Base-by-base conservation (phyloP, 2,888 invertebrate species). In the Cantharis nigra region DNA sequence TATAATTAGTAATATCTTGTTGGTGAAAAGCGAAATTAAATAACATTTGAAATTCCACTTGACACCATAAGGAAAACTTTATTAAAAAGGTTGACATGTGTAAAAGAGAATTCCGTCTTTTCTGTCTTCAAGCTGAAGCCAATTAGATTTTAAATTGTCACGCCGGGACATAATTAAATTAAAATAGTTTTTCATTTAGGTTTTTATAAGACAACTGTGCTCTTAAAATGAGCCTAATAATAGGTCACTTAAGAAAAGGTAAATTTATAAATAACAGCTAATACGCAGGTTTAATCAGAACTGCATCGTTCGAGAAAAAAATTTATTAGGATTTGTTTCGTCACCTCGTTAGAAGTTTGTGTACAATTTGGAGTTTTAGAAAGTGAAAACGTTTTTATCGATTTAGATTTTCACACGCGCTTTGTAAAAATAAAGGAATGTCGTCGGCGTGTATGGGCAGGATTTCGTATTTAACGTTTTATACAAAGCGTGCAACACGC, bases 101-200 rank as follows among this genome's bases (percentile, higher is more conserved):
- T 77, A 79, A 75, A 80, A 72, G 77, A 76, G 78, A 77, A 75
- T 79, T 71, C 71, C 73, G 79, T 78, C 78, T 78, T 73, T 72
- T 75, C 76, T 16, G 74, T 69, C 72, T 75, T 71, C 78, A 79
- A 77, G 80, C 81, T 81, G 80, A 73, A 80, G 76, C 79, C 82
- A 82, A 82, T 82, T 82, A 82, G 80, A 76, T 70, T 71, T 75
- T 71, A 79, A 75, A 75, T 75, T 75, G 78, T 78, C 78, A 75
- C 75, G 75, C 75, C 70, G 72, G 49, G 78, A 70, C 75, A 69
- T 75, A 78, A 78, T 75, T 78, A 78, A 78, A 78, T 78, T 78
- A 71, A 75, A 78, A 78, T 75, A 72, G 78, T 78, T 78, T 78
- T 78, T 78, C 77, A 69, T 74, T 71, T 49, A 28, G 11, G 20